Base-by-base conservation (phyloP, 2,797 vertebrate species). In the Fistularia tabacaria region DNA sequence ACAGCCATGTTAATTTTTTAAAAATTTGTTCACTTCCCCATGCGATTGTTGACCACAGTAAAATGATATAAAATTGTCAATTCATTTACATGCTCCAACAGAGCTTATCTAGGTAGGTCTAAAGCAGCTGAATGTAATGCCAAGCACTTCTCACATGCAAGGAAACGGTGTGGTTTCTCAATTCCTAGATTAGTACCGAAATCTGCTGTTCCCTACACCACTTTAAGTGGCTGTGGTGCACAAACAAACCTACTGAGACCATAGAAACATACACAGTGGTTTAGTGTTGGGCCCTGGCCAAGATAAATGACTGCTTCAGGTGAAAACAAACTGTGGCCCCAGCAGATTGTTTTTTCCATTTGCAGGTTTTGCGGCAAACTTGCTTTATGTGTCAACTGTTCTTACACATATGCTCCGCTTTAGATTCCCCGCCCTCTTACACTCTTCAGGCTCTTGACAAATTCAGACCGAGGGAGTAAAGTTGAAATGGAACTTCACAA, bases 231-330 rank as follows among this genome's bases (percentile, higher is more conserved):
- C 83, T 89, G 87, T 85, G 87, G 90, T 87, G 83, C 85, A 82
- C 81, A 85, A 81, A 85, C 75, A 85, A 85, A 84, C 84, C 87
- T 85, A 57, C 72, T 46, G 90, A 89, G 89, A 90, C 87, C 81
- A 62, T 86, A 89, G 89, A 89, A 91, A 91, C 83, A 91, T 88
- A 91, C 87, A 91, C 88, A 88, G 88, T 80, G 88, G 89, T 88
- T 90, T 88, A 85, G 83, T 64, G 62, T 82, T 91, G 90, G 89
- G 74, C 65, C 75, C 62, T 57, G 54, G 88, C 90, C 91, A 91
- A 92, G 85, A 91, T 77, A 91, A 91, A 91, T 86, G 85, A 85
- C 86, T 88, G 81, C 87, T 89, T 89, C 89, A 90, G 90, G 89
- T 92, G 85, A 90, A 90, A 91, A 90, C 85, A 89, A 90, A 91